phyloP scores from a whole-genome alignment of 1,140 invertebrate species.

The Drosophila sp. region DNA sequence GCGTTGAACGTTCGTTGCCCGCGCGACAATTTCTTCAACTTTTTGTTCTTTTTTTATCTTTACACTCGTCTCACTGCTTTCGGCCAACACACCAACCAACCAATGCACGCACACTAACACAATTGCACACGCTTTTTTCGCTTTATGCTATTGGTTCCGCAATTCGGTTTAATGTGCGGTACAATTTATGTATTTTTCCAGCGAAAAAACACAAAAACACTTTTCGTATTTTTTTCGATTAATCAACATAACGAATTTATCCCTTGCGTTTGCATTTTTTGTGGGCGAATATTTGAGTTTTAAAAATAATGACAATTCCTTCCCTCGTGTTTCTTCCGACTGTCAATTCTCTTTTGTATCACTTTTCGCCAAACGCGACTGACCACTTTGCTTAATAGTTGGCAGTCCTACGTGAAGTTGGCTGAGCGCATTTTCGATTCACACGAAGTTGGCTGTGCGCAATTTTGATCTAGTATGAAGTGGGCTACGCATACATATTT shows the following conservation, averaged over 20 bases:
- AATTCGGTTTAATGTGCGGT: conserved; percentile 27
- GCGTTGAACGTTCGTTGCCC: conserved; percentile 56
- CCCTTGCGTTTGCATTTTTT: conserved; percentile 41
- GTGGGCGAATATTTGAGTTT: conserved; percentile 40
- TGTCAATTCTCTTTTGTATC: conserved; percentile 51
- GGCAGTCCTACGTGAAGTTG: conserved; percentile 17
- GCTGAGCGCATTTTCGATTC: conserved; percentile 1
- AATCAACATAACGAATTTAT: conserved; percentile 36
- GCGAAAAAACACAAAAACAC: conserved; percentile 34
- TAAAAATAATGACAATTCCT: conserved; percentile 73
- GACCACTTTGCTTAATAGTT: conserved; percentile 24
- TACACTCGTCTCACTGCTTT: conserved; percentile 63
- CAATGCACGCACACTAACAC: conserved; percentile 69
- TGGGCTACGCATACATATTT: no score
- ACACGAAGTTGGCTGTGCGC: conserved; percentile 15
- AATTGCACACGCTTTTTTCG: conserved; percentile 61
- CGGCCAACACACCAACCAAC: conserved; percentile 61
- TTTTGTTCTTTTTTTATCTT: conserved; percentile 48
- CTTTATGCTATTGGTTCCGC: conserved; percentile 44
- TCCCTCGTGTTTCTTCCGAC: conserved; percentile 80
- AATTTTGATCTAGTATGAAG: background rate
- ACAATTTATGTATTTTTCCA: conserved; percentile 19
- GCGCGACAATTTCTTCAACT: conserved; percentile 37
- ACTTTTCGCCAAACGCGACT: conserved; percentile 43
- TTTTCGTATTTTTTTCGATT: conserved; percentile 16